Conservation (phyloP, 1,140 invertebrate genomes). For the Drosophila simulans region DNA sequence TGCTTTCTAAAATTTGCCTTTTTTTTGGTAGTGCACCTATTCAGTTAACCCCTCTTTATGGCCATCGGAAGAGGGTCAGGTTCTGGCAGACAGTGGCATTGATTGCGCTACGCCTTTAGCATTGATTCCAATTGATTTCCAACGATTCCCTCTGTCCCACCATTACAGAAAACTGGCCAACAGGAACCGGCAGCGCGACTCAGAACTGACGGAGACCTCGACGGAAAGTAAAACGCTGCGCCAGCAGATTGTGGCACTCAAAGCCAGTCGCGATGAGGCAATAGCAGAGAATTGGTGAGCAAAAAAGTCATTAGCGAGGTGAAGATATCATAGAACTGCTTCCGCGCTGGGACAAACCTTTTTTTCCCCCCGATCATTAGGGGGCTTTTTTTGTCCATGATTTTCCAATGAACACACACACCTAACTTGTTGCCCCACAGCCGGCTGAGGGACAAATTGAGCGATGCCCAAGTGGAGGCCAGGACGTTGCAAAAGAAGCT, state of each 20-base stretch:
- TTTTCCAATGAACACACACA: background rate
- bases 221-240: constrained; percentile 78
- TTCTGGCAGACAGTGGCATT: constrained; percentile 25
- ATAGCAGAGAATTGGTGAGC: constrained; percentile 80
- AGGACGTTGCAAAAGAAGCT: constrained; percentile 86
- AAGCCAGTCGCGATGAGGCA: constrained; percentile 76
- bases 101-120: constrained; percentile 15
- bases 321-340: constrained; percentile 50
- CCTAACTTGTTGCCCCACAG: constrained; percentile 36
- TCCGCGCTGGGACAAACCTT: constrained; percentile 33
- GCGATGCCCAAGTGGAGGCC: constrained; percentile 84
- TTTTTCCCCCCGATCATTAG: constrained; percentile 39
- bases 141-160: constrained; percentile 7
- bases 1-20: background rate
- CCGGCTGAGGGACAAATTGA: constrained; percentile 68
- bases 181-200: constrained; percentile 72
- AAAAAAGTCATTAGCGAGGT: constrained; percentile 50
- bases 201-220: constrained; percentile 71
- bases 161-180: constrained; percentile 60
- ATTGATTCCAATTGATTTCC: constrained; percentile 34
- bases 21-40: constrained; percentile 11
- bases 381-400: constrained; percentile 55
- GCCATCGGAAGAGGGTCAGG: constrained; percentile 43
- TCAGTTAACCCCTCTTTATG: constrained; percentile 26
- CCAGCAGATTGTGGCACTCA: constrained; percentile 76